Evolutionary conservation across 2,113 vertebrate genomes (phyloP).

Genomic region (Melospiza melodia): DNA sequence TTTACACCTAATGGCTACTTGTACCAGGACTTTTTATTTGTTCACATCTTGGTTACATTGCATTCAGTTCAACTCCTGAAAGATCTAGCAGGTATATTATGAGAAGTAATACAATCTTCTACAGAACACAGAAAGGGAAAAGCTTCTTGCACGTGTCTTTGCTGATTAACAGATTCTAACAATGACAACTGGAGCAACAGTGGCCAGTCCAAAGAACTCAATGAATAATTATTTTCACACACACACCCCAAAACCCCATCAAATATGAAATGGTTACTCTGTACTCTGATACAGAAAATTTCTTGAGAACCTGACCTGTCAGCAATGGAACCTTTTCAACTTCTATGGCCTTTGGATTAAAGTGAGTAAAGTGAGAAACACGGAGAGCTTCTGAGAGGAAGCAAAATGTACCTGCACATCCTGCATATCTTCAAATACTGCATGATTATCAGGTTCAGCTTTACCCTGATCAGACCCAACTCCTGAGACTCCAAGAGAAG

Average conservation of each 20-base stretch:
- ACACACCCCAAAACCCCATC: accelerated
- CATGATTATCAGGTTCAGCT: background rate
- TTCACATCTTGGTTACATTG: background rate
- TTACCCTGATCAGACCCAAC: background rate
- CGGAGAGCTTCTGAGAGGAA: background rate
- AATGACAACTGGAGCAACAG: background rate
- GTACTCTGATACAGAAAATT: background rate
- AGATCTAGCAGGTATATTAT: background rate
- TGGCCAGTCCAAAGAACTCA: background rate
- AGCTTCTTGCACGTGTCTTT: background rate
- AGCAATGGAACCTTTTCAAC: background rate
- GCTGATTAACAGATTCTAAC: background rate
- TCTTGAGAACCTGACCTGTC: background rate
- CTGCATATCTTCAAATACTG: background rate
- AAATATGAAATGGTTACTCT: background rate
- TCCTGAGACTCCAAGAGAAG: background rate
- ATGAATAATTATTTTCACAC: background rate
- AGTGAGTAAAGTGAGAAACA: background rate
- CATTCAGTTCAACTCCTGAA: background rate
- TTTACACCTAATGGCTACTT: background rate
- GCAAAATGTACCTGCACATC: background rate
- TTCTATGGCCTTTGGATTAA: background rate
- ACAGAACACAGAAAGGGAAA: background rate
- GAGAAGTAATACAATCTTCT: background rate
- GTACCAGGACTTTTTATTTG: background rate